These are phyloP conservation scores for Sciaenops ocellatus DNA, from an alignment of 2,797 vertebrate genomes.

Conservation along the genomic window DNA sequence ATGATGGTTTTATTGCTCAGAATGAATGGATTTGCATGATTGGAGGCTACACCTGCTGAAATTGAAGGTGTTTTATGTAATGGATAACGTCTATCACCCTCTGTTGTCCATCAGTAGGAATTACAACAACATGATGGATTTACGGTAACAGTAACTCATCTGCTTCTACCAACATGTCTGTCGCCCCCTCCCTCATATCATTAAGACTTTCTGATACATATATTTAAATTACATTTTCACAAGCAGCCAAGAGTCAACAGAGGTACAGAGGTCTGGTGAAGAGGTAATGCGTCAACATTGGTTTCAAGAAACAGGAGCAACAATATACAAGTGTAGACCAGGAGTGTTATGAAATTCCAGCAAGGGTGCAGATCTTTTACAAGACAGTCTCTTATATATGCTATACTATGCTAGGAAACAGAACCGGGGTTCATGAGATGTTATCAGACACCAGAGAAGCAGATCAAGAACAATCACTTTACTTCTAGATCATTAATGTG, in stretches of 20 bases:
- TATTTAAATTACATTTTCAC: neutral
- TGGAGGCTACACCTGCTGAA: neutral
- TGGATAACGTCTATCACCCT: neutral
- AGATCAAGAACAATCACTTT: neutral
- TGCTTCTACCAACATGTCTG: neutral
- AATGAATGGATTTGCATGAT: neutral
- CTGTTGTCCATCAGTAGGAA: conserved; percentile 34
- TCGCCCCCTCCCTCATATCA: neutral
- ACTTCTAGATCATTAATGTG: neutral
- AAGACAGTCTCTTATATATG: neutral
- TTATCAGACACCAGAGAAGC: neutral
- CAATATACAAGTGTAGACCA: neutral
- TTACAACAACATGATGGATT: conserved; percentile 27
- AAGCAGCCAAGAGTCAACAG: neutral
- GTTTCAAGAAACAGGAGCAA: neutral
- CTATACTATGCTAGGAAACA: neutral
- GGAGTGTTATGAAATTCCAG: neutral
- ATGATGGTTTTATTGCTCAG: neutral
- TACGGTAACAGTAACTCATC: neutral
- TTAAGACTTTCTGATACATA: neutral
- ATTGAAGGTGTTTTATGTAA: conserved; percentile 1
- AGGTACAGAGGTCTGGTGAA: neutral
- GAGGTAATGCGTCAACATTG: neutral
- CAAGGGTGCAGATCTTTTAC: neutral
- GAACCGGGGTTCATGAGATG: neutral